Evolutionary conservation across 2,888 invertebrate genomes (phyloP), one percentile per base, ranked within the genome.

Genomic region (Ptychoptera contaminata): DNA sequence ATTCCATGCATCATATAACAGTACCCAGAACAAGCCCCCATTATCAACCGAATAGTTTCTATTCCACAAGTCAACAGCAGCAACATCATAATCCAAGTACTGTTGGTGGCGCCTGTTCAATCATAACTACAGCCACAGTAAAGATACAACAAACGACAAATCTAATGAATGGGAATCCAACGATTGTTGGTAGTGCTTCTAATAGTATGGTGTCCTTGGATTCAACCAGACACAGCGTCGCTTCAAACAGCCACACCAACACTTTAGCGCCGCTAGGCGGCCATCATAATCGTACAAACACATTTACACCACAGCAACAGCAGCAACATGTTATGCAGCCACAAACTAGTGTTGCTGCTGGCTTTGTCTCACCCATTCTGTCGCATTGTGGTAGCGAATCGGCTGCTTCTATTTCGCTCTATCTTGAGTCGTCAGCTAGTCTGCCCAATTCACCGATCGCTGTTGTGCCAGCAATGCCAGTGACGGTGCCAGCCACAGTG

Each of bases 181-280:
- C 52, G 52, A 44, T 43, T 46, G 42, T 44, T 52, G 31, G 46
- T 47, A 44, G 11, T 15, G 14, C 47, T 46, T 49, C 47, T 49
- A 49, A 47, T 46, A 48, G 50, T 44, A 50, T 54, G 50, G 50
- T 58, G 53, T 52, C 57, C 54, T 53, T 56, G 55, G 58, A 58
- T 49, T 47, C 56, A 54, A 50, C 55, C 52, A 55, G 55, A 52
- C 54, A 56, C 47, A 56, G 55, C 56, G 61, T 56, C 59, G 58
- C 53, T 51, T 39, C 9, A 31, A 41, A 37, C 11, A 37, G 32
- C 32, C 14, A 11, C 15, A 37, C 34, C n/a, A 32, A 34, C n/a
- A 39, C 51, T 49, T 50, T 50, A 43, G 49, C 40, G 51, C 48
- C 52, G 51, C 49, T 34, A 49, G 49, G 47, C 49, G 50, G 44